Evolutionary conservation across 2,888 invertebrate genomes (phyloP).

Genomic region (Oligia latruncula): DNA sequence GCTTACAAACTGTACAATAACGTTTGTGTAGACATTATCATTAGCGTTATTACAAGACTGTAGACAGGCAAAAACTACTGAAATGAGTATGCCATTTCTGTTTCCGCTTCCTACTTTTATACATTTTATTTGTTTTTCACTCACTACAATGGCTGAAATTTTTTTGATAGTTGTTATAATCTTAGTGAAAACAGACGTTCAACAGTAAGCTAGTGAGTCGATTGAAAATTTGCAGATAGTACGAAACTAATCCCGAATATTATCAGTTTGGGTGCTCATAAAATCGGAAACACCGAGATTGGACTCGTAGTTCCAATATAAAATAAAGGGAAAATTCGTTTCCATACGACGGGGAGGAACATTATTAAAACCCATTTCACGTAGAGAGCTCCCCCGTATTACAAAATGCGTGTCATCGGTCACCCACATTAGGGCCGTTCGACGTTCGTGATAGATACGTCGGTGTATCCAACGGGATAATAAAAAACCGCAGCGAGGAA

Average conservation of each 20-base stretch:
- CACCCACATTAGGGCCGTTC: slow-evolving; percentile 66
- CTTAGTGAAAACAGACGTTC: background rate
- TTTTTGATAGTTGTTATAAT: background rate
- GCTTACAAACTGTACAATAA: slow-evolving; percentile 54
- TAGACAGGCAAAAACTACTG: slow-evolving; percentile 36
- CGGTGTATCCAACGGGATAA: slow-evolving; percentile 70
- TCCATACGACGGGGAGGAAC: slow-evolving; percentile 40
- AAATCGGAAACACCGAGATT: slow-evolving; percentile 49
- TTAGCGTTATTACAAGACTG: slow-evolving; percentile 60
- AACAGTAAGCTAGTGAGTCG: too few relatives aligned
- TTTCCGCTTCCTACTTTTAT: slow-evolving; percentile 11
- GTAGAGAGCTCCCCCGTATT: slow-evolving; percentile 58
- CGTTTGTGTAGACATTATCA: slow-evolving; percentile 61
- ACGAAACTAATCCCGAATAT: slow-evolving; percentile 27
- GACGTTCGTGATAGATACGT: slow-evolving; percentile 65
- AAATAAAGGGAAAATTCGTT: slow-evolving; percentile 58
- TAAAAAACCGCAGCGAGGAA: slow-evolving; percentile 77
- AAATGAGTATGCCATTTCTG: slow-evolving; percentile 43
- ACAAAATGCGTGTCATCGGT: slow-evolving; percentile 70
- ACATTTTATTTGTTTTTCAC: slow-evolving; percentile 27
- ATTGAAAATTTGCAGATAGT: slow-evolving; percentile 11
- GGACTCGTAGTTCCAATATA: slow-evolving; percentile 45
- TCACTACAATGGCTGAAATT: slow-evolving; percentile 14
- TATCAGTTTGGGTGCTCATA: slow-evolving; percentile 31
- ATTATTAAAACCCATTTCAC: slow-evolving; percentile 68